These are phyloP conservation scores for Gallirallus australis DNA, from an alignment of 2,797 vertebrate species.

Conservation along the genomic window DNA sequence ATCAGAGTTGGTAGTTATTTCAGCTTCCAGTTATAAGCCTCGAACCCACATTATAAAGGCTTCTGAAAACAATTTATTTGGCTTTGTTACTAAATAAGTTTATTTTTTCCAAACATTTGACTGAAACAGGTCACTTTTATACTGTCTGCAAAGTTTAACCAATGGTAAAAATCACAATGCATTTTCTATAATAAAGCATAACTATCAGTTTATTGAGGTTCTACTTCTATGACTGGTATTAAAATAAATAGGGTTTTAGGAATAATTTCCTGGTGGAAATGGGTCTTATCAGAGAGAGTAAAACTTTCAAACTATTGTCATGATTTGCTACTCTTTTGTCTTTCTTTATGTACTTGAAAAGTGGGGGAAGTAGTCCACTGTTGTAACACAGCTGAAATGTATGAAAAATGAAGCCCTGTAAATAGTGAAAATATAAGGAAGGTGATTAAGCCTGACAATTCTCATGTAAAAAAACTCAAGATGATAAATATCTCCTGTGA, in stretches of 20 bases:
- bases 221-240: not conserved
- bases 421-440: constrained; percentile 81
- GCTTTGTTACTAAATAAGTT: not conserved
- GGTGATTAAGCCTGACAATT: constrained; percentile 91
- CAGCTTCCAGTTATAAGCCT: not conserved
- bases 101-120: not conserved
- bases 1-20: not conserved
- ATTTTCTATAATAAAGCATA: not conserved
- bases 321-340: not conserved
- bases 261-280: not conserved
- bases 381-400: constrained; percentile 81
- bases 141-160: not conserved
- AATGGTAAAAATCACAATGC: not conserved
- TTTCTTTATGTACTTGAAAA: constrained; percentile 50
- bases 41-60: not conserved
- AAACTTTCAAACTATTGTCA: not conserved
- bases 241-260: not conserved
- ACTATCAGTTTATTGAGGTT: not conserved
- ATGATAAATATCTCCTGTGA: constrained; percentile 88
- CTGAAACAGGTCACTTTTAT: not conserved
- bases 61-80: not conserved
- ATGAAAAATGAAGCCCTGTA: constrained; percentile 79
- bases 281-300: not conserved
- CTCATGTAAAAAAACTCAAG: constrained; percentile 79
- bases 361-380: constrained; percentile 38